Evolutionary conservation across 2,113 vertebrate species (phyloP).

Genomic region (Tympanuchus pallidicinctus): DNA sequence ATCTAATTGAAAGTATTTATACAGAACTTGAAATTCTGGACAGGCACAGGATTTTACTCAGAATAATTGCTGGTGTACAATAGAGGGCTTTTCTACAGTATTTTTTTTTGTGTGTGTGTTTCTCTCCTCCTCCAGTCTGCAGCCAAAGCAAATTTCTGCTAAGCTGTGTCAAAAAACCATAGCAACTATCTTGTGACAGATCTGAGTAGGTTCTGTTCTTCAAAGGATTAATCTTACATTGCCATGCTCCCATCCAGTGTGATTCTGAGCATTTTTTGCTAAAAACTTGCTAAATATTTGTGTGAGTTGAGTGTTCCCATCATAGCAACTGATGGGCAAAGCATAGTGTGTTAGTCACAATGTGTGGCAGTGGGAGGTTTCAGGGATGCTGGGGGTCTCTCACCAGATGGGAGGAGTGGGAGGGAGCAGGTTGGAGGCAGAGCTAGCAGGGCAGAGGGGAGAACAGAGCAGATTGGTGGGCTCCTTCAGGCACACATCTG

Average conservation of each 20-base stretch:
- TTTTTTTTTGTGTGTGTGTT: slow-evolving; percentile 22
- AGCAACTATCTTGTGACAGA: slow-evolving; percentile 71
- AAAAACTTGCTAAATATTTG: slow-evolving; percentile 11
- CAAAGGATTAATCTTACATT: slow-evolving; percentile 45
- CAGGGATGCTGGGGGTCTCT: background rate
- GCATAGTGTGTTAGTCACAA: accelerated
- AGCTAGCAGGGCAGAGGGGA: background rate
- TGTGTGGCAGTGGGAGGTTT: accelerated
- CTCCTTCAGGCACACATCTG: accelerated
- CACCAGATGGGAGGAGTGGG: background rate
- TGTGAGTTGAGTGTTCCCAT: background rate
- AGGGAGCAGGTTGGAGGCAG: accelerated
- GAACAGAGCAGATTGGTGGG: background rate
- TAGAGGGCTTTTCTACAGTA: slow-evolving; percentile 8
- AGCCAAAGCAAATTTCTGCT: slow-evolving; percentile 61
- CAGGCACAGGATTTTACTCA: slow-evolving; percentile 23
- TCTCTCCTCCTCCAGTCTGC: slow-evolving; percentile 8
- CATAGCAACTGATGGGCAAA: background rate
- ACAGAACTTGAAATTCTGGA: slow-evolving; percentile 48
- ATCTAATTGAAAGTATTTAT: slow-evolving; percentile 38
- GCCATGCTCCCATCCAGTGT: background rate
- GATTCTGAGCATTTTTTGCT: slow-evolving; percentile 32
- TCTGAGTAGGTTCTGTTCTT: slow-evolving; percentile 54
- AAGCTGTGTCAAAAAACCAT: slow-evolving; percentile 56
- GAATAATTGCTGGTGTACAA: slow-evolving; percentile 38